These are phyloP conservation scores for Mythimna vitellina DNA, from an alignment of 2,888 invertebrate species.

Conservation along the genomic window DNA sequence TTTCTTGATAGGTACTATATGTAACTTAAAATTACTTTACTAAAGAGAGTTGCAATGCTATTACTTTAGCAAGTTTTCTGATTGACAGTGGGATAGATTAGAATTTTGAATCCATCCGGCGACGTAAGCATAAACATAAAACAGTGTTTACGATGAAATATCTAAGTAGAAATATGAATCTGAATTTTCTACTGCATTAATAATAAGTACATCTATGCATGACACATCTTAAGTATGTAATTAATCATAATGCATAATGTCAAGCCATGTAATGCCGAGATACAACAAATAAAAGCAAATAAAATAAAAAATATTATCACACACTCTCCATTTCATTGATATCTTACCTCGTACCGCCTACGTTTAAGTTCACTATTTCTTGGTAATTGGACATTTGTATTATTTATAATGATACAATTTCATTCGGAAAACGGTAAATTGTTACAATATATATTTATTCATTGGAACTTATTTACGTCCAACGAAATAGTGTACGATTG, in stretches of 20 bases:
- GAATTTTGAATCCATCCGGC: constrained; percentile 25
- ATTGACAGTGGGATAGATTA: constrained; percentile 7
- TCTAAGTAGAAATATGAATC: neutral
- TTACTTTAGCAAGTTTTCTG: constrained; percentile 5
- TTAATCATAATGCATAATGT: constrained; percentile 3
- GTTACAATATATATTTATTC: constrained; percentile 24
- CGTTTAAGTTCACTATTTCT: constrained; percentile 97
- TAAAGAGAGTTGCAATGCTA: neutral
- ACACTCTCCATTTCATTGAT: constrained; percentile 58
- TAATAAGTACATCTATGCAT: constrained; percentile 1
- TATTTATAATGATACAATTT: constrained; percentile 47
- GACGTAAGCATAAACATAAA: constrained; percentile 14
- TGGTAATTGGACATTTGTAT: constrained; percentile 86
- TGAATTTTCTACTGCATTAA: neutral
- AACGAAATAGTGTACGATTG: constrained; percentile 41
- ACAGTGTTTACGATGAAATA: constrained; percentile 2
- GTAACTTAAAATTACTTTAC: neutral
- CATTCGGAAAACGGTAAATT: constrained; percentile 39
- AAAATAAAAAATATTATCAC: constrained; percentile 32
- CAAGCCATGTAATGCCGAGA: constrained; percentile 1
- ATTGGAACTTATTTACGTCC: constrained; percentile 60
- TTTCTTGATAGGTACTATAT: neutral
- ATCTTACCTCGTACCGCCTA: constrained; percentile 97
- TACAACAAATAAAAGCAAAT: constrained; percentile 16
- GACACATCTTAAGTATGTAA: constrained; percentile 1